Evolutionary conservation across 1,140 invertebrate genomes (phyloP).

Genomic region (Parapsyche elsis): DNA sequence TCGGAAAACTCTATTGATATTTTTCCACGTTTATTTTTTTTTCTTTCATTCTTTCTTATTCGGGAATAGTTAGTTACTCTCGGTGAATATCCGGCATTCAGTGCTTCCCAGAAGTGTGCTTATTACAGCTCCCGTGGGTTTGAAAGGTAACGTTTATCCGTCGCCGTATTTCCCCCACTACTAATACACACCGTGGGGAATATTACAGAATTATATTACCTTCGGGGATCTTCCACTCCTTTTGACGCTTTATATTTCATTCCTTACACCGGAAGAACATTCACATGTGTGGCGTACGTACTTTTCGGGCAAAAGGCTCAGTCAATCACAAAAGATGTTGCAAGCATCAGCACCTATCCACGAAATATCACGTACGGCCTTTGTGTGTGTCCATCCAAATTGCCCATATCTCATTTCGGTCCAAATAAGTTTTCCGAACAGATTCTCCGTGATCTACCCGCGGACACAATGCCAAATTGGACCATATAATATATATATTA

Average conservation of each 20-base stretch:
- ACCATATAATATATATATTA: no score
- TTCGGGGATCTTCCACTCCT: slow-evolving; percentile 2
- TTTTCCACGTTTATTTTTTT: neutral
- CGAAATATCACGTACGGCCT: neutral
- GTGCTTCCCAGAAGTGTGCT: slow-evolving; percentile 19
- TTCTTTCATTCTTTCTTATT: neutral
- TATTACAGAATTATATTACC: slow-evolving; percentile 38
- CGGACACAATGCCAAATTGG: no score
- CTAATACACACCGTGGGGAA: slow-evolving; percentile 14
- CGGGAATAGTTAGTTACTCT: slow-evolving; percentile 1
- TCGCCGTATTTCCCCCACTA: no score
- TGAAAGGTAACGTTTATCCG: slow-evolving; percentile 37
- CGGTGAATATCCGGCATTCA: slow-evolving; percentile 13
- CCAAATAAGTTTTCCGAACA: neutral
- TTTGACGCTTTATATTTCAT: slow-evolving; percentile 23
- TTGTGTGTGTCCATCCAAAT: neutral
- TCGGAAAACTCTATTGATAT: no score
- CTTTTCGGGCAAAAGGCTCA: neutral
- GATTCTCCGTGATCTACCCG: no score
- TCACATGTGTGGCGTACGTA: neutral
- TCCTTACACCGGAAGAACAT: neutral
- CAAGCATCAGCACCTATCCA: neutral
- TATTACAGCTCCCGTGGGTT: slow-evolving; percentile 30
- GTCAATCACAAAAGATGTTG: no score
- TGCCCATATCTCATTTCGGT: neutral